Evolutionary conservation across 30 jellyfish, hydroid and myxozoan genomes (phyloP).

Genomic region (Hydra vulgaris): DNA sequence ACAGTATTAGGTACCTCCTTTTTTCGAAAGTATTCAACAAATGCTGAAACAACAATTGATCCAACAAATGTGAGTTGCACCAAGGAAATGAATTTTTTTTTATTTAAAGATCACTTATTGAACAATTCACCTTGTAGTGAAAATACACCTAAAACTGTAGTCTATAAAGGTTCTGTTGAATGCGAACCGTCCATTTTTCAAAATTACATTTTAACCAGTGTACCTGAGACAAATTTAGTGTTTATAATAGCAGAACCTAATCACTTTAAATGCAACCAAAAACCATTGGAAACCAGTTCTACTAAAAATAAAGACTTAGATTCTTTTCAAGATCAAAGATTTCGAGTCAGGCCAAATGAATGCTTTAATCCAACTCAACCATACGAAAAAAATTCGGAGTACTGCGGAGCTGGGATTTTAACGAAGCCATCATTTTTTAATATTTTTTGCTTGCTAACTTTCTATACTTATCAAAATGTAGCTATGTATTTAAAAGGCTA

Average conservation of each 20-base stretch:
- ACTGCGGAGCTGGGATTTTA: neutral
- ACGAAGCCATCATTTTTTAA: neutral
- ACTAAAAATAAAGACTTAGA: neutral
- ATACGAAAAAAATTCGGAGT: neutral
- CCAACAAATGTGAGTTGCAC: conserved; percentile 11
- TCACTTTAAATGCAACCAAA: neutral
- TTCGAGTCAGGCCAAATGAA: neutral
- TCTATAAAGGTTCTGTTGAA: neutral
- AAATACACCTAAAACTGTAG: neutral
- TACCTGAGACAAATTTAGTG: neutral
- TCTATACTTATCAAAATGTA: neutral
- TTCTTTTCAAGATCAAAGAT: neutral
- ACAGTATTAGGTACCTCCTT: neutral
- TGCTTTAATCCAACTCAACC: neutral
- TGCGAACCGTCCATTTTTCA: neutral
- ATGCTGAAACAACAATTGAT: neutral
- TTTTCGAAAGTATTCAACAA: neutral
- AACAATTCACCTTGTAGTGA: neutral
- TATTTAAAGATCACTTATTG: neutral
- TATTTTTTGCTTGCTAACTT: neutral
- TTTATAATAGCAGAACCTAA: neutral
- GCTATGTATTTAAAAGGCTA: too few species aligned
- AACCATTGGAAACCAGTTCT: neutral
- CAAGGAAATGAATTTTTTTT: conserved; percentile 16
- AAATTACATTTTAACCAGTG: neutral